These are phyloP conservation scores for Agelastica alni DNA, from an alignment of 2,888 invertebrate genomes.

Conservation along the genomic window DNA sequence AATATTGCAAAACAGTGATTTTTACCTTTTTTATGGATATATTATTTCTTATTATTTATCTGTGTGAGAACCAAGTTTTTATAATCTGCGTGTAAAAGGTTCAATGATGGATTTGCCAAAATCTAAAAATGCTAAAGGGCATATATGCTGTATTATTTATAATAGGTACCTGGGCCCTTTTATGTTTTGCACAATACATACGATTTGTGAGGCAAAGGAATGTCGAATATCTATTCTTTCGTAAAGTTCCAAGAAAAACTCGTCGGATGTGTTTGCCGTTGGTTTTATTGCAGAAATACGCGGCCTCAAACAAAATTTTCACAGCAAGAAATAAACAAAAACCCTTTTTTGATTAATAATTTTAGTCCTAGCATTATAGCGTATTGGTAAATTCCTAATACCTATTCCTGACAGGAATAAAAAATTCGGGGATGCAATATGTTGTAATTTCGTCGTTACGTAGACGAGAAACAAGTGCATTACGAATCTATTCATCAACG, in stretches of 20 bases:
- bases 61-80: not conserved
- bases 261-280: too few relatives aligned
- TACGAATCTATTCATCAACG: constrained; percentile 1
- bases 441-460: not conserved
- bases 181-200: constrained; percentile 2
- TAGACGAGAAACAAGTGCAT: constrained; percentile 5
- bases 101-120: too few relatives aligned
- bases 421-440: not conserved
- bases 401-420: not conserved
- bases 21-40: too few relatives aligned
- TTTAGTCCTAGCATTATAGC: too few relatives aligned
- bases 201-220: not conserved
- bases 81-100: not conserved
- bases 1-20: too few relatives aligned
- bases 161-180: not conserved
- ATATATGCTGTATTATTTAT: not conserved
- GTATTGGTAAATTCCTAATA: not conserved
- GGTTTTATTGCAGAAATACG: too few relatives aligned
- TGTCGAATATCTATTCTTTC: constrained; percentile 2
- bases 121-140: not conserved
- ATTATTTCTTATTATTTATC: too few relatives aligned
- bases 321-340: not conserved
- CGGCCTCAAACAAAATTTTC: not conserved
- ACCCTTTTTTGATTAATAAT: too few relatives aligned
- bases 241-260: not conserved